A percentile compares a stretch with the other conserved stretches of the same genome.
Evolutionary conservation across 2,113 vertebrate genomes (phyloP).

Genomic region (Ondatra zibethicus): DNA sequence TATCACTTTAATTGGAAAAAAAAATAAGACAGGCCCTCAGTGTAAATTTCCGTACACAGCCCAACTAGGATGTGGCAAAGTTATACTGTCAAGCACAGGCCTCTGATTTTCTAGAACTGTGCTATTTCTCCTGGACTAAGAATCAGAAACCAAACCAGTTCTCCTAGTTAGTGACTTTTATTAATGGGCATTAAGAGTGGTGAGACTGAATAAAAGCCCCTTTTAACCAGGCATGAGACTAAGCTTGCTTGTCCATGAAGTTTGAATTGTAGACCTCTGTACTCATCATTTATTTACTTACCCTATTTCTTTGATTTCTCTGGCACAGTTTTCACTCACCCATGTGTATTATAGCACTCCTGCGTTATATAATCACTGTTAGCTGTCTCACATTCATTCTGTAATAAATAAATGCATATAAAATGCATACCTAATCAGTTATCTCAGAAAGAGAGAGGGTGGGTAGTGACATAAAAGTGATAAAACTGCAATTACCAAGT

Average conservation of each 20-base stretch:
- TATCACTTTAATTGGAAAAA: background rate
- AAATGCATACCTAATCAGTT: constrained; percentile 20
- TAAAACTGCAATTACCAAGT: constrained; percentile 53
- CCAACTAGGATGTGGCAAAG: background rate
- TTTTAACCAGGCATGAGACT: background rate
- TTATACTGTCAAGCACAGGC: background rate
- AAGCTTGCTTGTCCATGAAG: background rate
- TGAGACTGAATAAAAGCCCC: background rate
- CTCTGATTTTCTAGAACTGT: background rate
- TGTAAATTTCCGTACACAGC: background rate
- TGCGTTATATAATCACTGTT: background rate
- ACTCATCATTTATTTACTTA: background rate
- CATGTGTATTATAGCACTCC: background rate
- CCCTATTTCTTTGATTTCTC: background rate
- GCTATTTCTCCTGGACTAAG: background rate
- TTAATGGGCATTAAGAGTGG: background rate
- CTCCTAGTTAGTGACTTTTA: background rate
- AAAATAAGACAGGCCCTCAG: background rate
- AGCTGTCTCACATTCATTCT: background rate
- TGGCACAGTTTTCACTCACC: background rate
- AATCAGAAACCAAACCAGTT: background rate
- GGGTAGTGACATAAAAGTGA: background rate
- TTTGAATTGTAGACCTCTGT: background rate
- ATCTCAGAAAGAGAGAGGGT: background rate
- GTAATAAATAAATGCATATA: constrained; percentile 9